Evolutionary conservation across 2,888 invertebrate genomes (phyloP).

Genomic region (Pyralis farinalis): DNA sequence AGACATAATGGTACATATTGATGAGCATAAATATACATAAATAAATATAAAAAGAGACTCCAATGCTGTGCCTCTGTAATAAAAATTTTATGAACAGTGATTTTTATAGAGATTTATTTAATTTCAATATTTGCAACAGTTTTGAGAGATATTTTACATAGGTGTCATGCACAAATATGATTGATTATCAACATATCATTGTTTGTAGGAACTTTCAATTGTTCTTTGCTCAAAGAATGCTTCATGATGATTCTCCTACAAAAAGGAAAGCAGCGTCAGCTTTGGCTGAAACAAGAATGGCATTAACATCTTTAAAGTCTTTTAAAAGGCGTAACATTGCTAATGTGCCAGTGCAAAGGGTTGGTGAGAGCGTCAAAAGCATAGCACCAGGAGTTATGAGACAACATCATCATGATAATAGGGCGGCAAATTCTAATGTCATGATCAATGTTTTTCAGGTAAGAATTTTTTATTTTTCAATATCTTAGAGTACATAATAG

Average conservation of each 20-base stretch:
- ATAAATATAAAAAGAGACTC: too few species aligned
- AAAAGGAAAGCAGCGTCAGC: constrained; percentile 81
- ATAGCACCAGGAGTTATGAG: constrained; percentile 75
- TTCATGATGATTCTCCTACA: constrained; percentile 82
- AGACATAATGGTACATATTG: too few species aligned
- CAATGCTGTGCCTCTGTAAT: too few species aligned
- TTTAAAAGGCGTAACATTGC: constrained; percentile 81
- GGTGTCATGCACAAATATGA: too few species aligned
- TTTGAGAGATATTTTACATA: too few species aligned
- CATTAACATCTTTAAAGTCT: constrained; percentile 87
- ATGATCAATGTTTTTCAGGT: constrained; percentile 82
- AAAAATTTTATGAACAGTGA: too few species aligned
- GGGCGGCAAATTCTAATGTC: constrained; percentile 66
- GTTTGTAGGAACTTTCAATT: constrained; percentile 86
- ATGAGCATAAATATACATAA: too few species aligned
- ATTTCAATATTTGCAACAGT: too few species aligned
- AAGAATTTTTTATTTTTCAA: constrained; percentile 16
- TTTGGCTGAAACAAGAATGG: constrained; percentile 86
- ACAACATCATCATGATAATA: constrained; percentile 63
- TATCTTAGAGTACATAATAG: too few species aligned
- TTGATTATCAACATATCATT: background rate
- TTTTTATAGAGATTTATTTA: too few species aligned
- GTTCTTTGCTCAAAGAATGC: constrained; percentile 84
- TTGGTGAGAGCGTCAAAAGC: constrained; percentile 80
- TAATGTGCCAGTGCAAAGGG: constrained; percentile 67